Base-by-base conservation (phyloP, 2,888 invertebrate genomes). In the Hesperia comma region DNA sequence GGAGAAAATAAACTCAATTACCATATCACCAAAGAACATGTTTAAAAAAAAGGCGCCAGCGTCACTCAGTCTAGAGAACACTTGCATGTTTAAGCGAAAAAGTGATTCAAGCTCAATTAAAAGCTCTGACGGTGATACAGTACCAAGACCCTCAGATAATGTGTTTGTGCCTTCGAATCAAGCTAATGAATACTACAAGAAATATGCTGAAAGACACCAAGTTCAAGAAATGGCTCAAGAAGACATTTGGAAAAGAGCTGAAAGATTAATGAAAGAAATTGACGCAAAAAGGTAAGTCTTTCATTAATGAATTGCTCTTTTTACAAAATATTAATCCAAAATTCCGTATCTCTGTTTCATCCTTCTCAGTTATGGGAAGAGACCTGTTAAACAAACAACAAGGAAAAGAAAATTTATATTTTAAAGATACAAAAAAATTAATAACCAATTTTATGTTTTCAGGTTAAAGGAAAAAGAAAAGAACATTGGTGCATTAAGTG, bases 141-240 rank as follows among this genome's bases (percentile, higher is more conserved):
- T 12, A 26, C 56, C 6, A 41, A 49, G 12, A 6, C 43, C 10
- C 0, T n/a, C 40, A 10, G 40, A 68, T 37, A 21, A 15, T 61
- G 17, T 60, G 10, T 86, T 75, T 68, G 73, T 70, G 12, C 89
- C 90, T 0, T 80, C 86, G 0, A 15, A 51, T 1, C 54, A 69
- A 12, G 87, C 87, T 0, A 68, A 68, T 41, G 79, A 81, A 32
- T 86, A 83, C 70, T 88, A 85, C 21, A 73, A 75, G 1, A 79
- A 80, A 60, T 86, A 73, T 68, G 10, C 82, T 6, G 77, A 82
- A 37, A 75, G 76, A 2, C 79, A 68, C 37, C 75, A 73, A 55
- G n/a, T 80, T 0, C 77, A 74, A 43, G 71, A 79, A 1, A 26
- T 72, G 2, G 51, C 78, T 0, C 70, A 73, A 32, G 77, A 83